Base-by-base conservation (phyloP, 2,113 vertebrate genomes). In the Nerophis lumbriciformis region DNA sequence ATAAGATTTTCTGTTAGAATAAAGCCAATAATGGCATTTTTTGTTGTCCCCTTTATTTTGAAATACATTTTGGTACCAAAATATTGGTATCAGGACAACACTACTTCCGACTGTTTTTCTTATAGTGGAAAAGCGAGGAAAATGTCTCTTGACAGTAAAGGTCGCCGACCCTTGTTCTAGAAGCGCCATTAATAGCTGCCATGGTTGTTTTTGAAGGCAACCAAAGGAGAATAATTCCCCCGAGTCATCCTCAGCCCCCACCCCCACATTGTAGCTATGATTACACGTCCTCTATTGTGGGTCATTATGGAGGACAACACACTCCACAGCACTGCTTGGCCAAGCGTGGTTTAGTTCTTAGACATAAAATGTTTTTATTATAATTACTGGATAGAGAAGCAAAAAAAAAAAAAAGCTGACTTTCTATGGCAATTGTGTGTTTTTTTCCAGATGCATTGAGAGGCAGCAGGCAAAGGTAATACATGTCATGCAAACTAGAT, bases 401-500 rank as follows among this genome's bases (percentile, higher is more conserved):
- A 79, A 85, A 85, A 75, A 47, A 13, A 7, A 19, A 14, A 28
- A 47, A 45, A 59, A 83, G 79, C 82, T 73, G 68, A 88, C 88
- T 85, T 90, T 89, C 85, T 83, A 83, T 85, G 83, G 84, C 72
- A 52, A 73, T 83, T 73, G 54, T 73, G 79, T 73, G n/a, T 81
- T 68, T 80, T 77, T 81, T 81, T 82, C 42, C 49, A 81, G 78
- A 86, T 81, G 83, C 80, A 84, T 70, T 88, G 71, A 73, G 84
- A 87, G 87, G 85, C 85, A 83, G 86, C 81, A 86, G 73, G 83
- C 85, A 83, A 84, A 87, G 84, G 83, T 88, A 28, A 28, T 90
- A 87, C 82, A 86, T 75, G 72, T 85, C 88, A 90, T 90, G 88
- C 88, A 88, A 85, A 86, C 87, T 89, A 89, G 77, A 89, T 88